Evolutionary conservation across 2,113 vertebrate genomes (phyloP), one percentile per base, ranked within the genome.

Genomic region (Brachypodius melanocephalos): DNA sequence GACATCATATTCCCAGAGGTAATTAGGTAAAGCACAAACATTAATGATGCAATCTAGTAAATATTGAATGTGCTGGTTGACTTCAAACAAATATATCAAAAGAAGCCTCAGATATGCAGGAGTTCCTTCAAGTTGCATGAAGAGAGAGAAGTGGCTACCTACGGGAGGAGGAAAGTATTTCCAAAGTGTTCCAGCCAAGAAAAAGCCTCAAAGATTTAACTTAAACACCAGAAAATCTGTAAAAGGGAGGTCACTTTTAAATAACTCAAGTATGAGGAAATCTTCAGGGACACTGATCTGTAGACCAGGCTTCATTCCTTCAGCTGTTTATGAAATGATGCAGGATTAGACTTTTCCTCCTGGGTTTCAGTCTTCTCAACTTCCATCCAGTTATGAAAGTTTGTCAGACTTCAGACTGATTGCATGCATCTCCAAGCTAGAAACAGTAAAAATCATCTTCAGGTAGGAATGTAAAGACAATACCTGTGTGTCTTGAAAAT

Each of bases 171-270:
- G 52, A 82, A 18, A 48, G 8, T 28, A 26, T 66, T 89, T 80
- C 10, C 32, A 58, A 58, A 91, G 32, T 29, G 25, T 68, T 83
- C 36, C 29, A 69, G 79, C 36, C 49, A 94, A 79, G 82, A 81
- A 57, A 85, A 89, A 85, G 36, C 42, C n/a, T 88, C 57, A 52
- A 90, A 75, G 74, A 72, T 85, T 42, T 59, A 83, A n/a, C 57
- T 69, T 82, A 86, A 76, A 73, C 19, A 78, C 21, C 16, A 75
- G 21, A 72, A 93, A 86, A 57, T 62, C 71, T 88, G 51, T 20
- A 90, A 88, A 76, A 94, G 88, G 83, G 90, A 92, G 94, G 92
- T 80, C 32, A 93, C 96, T 91, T 91, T 42, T 90, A 92, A 95
- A 94, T 92, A 85, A 34, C 59, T 46, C 9, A 79, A 42, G 67